Base-by-base conservation (phyloP, 2,888 invertebrate species). In the Erynnis tages region DNA sequence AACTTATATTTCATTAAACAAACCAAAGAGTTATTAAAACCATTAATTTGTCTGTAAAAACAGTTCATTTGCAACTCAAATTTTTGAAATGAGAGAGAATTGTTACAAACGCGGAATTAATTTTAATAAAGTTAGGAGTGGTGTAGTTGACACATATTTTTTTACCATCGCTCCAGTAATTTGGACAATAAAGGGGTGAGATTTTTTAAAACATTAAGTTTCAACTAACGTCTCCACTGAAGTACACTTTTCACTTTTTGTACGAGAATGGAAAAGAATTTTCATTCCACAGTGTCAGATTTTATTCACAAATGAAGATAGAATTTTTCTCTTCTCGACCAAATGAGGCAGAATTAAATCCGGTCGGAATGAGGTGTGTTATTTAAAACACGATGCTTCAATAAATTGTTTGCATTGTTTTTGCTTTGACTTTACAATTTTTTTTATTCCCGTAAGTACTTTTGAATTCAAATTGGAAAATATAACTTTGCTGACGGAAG, bases 341-440 rank as follows among this genome's bases (percentile, higher is more conserved):
- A 49, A 49, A 49, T 41, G 49, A 49, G 49, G 30, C 41, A 11
- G 41, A 49, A 49, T 49, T 49, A 49, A 49, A 49, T 23, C 30
- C 25, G 40, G 30, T 7, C n/a, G 30, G 23, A 48, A 38, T 29
- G 19, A 38, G 13, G 37, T 38, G 29, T 43, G 29, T 19, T 45
- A 30, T 47, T 48, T 30, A 21, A 14, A 29, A 40, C 38, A 48
- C 11, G 29, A 23, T 38, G 19, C 48, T 48, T 38, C 38, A 30
- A 47, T 21, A 21, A 45, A 23, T 32, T 13, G 25, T 38, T 47
- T 32, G 10, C 8, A 41, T n/a, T 17, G 16, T 32, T 43, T 19
- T 27, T 29, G 17, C 30, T 44, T 11, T 32, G 44, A n/a, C n/a
- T n/a, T n/a, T n/a, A n/a, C n/a, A n/a, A n/a, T n/a, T n/a, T n/a